Evolutionary conservation across 2,797 vertebrate species (phyloP).

Genomic region (Spinus pinus): DNA sequence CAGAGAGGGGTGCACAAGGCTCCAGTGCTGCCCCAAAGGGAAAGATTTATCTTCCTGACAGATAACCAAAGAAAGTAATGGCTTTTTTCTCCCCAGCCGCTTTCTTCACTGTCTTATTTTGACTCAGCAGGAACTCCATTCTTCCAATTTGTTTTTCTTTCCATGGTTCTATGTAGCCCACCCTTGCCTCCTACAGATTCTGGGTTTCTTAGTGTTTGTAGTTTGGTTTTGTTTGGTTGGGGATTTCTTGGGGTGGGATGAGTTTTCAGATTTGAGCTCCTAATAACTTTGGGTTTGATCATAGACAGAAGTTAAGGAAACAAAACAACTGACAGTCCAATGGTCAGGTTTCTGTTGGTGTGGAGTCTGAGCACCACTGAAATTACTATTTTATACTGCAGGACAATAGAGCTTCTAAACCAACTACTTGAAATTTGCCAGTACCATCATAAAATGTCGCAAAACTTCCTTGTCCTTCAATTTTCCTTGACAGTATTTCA

Average conservation of each 20-base stretch:
- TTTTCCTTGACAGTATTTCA: background rate
- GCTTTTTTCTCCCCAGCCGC: background rate
- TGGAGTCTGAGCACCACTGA: background rate
- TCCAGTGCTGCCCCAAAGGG: background rate
- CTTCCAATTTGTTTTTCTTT: background rate
- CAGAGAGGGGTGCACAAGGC: background rate
- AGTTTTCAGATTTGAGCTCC: background rate
- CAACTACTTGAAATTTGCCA: background rate
- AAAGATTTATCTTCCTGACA: conserved; percentile 24
- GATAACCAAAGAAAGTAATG: background rate
- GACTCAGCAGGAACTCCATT: background rate
- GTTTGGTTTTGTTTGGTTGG: background rate
- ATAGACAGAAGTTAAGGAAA: background rate
- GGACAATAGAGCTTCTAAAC: background rate
- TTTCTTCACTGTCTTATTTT: background rate
- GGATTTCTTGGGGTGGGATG: background rate
- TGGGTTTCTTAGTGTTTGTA: background rate
- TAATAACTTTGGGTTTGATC: background rate
- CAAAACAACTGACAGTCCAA: background rate
- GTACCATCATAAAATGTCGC: background rate
- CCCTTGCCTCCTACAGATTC: background rate
- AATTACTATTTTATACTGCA: background rate
- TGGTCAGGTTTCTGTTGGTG: background rate
- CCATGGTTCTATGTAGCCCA: background rate
- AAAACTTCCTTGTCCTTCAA: background rate